Base-by-base conservation (phyloP, 2,888 invertebrate genomes). In the Pachliopta kotzebuea region DNA sequence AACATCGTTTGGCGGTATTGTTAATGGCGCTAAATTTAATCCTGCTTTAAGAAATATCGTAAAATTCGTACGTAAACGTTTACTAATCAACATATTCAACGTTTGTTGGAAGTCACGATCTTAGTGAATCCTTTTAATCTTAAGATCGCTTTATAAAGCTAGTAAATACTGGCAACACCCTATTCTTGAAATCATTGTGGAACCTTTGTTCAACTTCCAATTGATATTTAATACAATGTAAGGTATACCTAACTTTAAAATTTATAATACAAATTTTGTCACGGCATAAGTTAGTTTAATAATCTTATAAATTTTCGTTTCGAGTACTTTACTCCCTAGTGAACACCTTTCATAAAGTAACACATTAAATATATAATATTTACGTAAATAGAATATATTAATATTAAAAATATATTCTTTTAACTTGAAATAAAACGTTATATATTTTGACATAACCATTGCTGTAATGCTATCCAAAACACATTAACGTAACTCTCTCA, bases 401-500 rank as follows among this genome's bases (percentile, higher is more conserved):
- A 37, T 17, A 45, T 45, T 45, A 45, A n/a, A 8, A 8, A 6
- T 18, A 45, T n/a, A 45, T n/a, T 1, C 4, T 45, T 7, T 18
- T 2, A n/a, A 45, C 3, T 45, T 18, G 4, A 18, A 45, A 45
- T 8, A n/a, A 45, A 45, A 45, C 18, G 45, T 45, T 45, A 18
- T 45, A 45, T 45, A 45, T 45, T n/a, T n/a, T 18, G 21, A 31
- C 56, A 52, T 52, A 63, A 60, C 54, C 54, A 60, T 54, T 26
- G 42, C 37, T 52, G 57, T 45, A 55, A 56, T 52, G 64, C 60
- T 24, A 65, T 65, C 56, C 64, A 60, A 60, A 60, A 50, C 56
- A 60, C 50, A 60, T 65, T 56, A 65, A 45, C 64, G 64, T 60
- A 65, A 56, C 60, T 60, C 60, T 60, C 42, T 37, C 55, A 55